Conservation (phyloP, 2,113 vertebrate genomes). For the Dissostichus mawsoni region DNA sequence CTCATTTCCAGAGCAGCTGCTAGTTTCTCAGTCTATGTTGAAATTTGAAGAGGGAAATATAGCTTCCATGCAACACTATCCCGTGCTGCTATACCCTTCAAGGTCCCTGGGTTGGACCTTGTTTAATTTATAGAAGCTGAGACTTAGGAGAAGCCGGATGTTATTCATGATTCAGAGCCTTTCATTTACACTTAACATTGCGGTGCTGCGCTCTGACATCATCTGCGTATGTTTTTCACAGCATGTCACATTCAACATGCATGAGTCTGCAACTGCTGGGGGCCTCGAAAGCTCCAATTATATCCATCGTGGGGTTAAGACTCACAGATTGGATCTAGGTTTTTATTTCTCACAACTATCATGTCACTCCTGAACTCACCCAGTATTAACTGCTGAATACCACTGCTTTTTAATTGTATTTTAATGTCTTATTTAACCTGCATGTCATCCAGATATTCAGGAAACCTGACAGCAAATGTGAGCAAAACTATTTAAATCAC, state of each 20-base stretch:
- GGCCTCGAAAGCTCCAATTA: conserved; percentile 55
- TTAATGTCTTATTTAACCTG: neutral
- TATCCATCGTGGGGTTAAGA: conserved; percentile 29
- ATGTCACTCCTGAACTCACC: neutral
- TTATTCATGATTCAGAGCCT: conserved; percentile 68
- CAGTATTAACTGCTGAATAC: conserved; percentile 2
- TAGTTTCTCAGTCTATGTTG: conserved; percentile 18
- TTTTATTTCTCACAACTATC: neutral
- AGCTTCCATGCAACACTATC: conserved; percentile 26
- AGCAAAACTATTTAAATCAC: neutral
- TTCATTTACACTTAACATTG: conserved; percentile 62
- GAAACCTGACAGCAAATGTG: neutral
- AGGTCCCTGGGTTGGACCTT: conserved; percentile 35
- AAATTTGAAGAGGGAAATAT: conserved; percentile 35
- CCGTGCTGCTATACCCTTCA: conserved; percentile 25
- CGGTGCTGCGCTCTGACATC: conserved; percentile 56
- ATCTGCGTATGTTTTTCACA: conserved; percentile 67
- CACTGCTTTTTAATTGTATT: conserved; percentile 15
- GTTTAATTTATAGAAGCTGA: conserved; percentile 65
- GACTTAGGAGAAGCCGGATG: conserved; percentile 59
- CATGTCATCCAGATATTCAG: neutral
- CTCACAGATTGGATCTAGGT: conserved; percentile 35
- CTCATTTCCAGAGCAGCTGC: conserved; percentile 48
- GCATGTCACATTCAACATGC: conserved; percentile 76
- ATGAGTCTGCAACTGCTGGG: conserved; percentile 50